Evolutionary conservation across 2,113 vertebrate genomes (phyloP).

Genomic region (Catharus bicknelli): DNA sequence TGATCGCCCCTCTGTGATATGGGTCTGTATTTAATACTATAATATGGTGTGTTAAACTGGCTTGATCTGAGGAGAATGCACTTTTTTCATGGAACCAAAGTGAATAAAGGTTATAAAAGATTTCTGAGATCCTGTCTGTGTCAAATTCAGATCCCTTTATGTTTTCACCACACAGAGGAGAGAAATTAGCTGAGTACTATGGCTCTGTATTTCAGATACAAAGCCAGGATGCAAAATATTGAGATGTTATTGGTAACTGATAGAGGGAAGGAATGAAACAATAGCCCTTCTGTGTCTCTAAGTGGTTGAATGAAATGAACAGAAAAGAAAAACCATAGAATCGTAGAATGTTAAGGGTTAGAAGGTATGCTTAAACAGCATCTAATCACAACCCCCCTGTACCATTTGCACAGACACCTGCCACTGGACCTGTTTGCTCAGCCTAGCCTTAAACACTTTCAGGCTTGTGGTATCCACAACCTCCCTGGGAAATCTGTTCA

Average conservation of each 20-base stretch:
- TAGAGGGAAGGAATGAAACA: background rate
- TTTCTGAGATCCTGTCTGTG: background rate
- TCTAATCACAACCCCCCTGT: accelerated
- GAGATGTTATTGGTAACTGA: background rate
- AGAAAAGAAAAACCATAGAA: background rate
- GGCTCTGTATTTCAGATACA: background rate
- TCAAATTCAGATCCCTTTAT: background rate
- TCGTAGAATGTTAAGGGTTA: background rate
- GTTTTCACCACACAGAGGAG: background rate
- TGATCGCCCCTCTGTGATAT: background rate
- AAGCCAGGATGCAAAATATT: background rate
- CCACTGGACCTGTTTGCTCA: background rate
- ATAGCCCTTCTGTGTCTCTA: background rate
- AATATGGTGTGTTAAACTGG: background rate
- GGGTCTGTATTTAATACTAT: background rate
- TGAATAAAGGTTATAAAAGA: background rate
- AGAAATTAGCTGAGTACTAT: background rate
- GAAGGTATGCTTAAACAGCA: background rate
- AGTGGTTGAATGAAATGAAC: background rate
- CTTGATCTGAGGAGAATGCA: background rate
- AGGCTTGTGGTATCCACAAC: background rate
- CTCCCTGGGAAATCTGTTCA: background rate
- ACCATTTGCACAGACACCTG: background rate
- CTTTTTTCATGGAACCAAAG: background rate
- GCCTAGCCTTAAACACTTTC: background rate